Conservation (phyloP, 1,140 invertebrate genomes). For the Zaprionus gabonicus region DNA sequence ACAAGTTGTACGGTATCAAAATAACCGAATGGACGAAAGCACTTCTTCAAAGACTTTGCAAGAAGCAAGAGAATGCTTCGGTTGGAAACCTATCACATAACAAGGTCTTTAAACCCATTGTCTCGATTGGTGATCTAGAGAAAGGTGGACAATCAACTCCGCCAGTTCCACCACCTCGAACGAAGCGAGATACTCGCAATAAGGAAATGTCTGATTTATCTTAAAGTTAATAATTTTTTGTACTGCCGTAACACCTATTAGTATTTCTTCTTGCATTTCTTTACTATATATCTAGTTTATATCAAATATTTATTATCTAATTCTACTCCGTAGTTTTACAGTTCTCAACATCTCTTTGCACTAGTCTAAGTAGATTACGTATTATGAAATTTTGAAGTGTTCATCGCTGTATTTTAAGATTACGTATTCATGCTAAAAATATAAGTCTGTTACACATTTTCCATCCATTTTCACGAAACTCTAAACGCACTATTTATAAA, state of each 20-base stretch:
- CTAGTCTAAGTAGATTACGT: not conserved
- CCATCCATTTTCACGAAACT: not conserved
- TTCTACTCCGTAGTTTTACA: not conserved
- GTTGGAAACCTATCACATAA: conserved; percentile 1
- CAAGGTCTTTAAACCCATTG: conserved; percentile 20
- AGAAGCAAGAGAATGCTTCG: conserved; percentile 14
- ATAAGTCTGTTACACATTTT: conserved; percentile 1
- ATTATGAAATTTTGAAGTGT: conserved; percentile 1
- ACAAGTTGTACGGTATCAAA: conserved; percentile 60
- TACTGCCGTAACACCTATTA: conserved; percentile 17
- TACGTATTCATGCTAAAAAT: conserved; percentile 1
- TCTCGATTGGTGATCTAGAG: conserved; percentile 16
- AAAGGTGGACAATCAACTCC: conserved; percentile 38
- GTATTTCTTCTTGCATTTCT: conserved; percentile 24
- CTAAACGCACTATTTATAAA: not conserved
- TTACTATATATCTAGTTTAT: conserved; percentile 5
- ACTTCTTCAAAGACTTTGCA: conserved; percentile 13
- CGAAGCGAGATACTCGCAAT: conserved; percentile 79
- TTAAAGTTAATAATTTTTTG: not conserved
- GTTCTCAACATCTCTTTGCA: not conserved
- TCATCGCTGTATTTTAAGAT: conserved; percentile 1
- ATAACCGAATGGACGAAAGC: conserved; percentile 15
- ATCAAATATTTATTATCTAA: conserved; percentile 19
- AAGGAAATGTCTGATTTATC: conserved; percentile 41
- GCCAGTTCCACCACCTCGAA: conserved; percentile 85